Evolutionary conservation across 2,888 invertebrate genomes (phyloP), one percentile per base, ranked within the genome.

Genomic region (Cheilosia urbana): DNA sequence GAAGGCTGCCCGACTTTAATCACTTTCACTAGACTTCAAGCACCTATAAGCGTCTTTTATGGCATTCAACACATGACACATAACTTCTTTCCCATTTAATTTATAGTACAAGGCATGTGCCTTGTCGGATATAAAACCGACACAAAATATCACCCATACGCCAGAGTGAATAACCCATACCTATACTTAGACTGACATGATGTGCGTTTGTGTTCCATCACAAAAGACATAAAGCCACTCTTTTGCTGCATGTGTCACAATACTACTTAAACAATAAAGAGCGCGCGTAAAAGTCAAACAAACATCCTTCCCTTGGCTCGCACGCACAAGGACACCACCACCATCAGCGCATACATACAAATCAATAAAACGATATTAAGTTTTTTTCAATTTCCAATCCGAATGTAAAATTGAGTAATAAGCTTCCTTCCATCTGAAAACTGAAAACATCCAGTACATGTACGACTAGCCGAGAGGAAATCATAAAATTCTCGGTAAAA

Each of bases 351-450:
- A 6, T 42, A 47, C 47, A 47, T 69, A 55, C 37, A 68, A 85
- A 85, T 85, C 85, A 85, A 85, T 85, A 85, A 85, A 85, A 85
- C 68, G 81, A 85, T 81, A 85, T 85, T 85, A 81, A 85, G 80
- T 85, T 81, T 81, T 81, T 81, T 85, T 81, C 81, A 85, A 85
- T 85, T 85, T 79, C 62, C 76, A 80, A 77, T 81, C 34, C 66
- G 62, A 76, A 85, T 77, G 85, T 72, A 72, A 75, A 84, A 85
- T 81, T 77, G 85, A 85, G 63, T 80, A 80, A 84, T 77, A 81
- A 81, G 85, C 75, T 71, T 37, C 24, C 13, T 13, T 76, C 13
- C 37, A 65, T 53, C 45, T 68, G 66, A 68, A 83, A 78, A 37
- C 37, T 1, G 49, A 71, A 66, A 60, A 62, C 34, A 63, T n/a